Percentiles rank a stretch among this genome's conserved stretches.
phyloP scores from a whole-genome alignment of 1,140 invertebrate species.

The Ceratina calcarata region DNA sequence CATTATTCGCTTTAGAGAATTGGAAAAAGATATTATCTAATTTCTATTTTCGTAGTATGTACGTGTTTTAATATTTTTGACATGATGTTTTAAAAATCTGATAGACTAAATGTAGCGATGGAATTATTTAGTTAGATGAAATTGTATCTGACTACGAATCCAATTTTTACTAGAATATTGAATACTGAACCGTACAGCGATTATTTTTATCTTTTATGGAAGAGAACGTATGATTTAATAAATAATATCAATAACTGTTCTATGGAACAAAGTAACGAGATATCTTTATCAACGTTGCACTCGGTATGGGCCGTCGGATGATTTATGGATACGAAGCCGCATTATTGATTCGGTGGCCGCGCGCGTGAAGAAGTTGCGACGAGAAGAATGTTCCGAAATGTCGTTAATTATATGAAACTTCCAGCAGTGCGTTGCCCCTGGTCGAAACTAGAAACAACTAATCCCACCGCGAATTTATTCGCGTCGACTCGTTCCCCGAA shows the following conservation, averaged over 20 bases:
- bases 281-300: background rate
- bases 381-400: background rate
- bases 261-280: background rate
- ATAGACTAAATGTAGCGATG: too few species aligned
- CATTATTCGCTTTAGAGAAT: background rate
- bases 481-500: too few species aligned
- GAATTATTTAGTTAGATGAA: too few species aligned
- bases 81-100: too few species aligned
- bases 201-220: too few species aligned
- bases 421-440: background rate
- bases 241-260: too few species aligned
- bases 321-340: background rate
- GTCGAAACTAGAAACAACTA: background rate
- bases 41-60: too few species aligned
- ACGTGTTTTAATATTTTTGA: too few species aligned
- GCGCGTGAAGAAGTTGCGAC: background rate
- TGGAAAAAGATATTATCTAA: too few species aligned
- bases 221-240: background rate
- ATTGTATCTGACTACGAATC: too few species aligned
- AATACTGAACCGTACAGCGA: too few species aligned
- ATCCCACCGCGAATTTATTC: background rate
- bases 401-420: slow-evolving; percentile 17
- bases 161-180: too few species aligned
- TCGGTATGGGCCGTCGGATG: background rate
- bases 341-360: slow-evolving; percentile 4